Percentiles rank a stretch among this genome's conserved stretches.
These are phyloP conservation scores for Silvanus unidentatus DNA, from an alignment of 2,888 invertebrate genomes.

Conservation along the genomic window DNA sequence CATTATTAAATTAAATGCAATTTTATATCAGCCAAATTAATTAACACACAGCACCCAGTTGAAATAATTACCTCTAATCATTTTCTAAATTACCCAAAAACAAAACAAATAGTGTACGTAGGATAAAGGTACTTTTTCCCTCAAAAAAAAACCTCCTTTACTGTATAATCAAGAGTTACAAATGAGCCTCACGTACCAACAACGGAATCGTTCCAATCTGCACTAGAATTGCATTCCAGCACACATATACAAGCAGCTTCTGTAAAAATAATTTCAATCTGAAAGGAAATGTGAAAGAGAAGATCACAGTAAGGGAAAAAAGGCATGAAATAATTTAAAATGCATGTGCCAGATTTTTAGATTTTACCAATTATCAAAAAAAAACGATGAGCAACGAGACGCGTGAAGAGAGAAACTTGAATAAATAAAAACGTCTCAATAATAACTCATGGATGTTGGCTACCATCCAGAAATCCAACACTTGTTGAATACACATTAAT, in stretches of 20 bases:
- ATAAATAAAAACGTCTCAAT: no score
- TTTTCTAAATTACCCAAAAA: no score
- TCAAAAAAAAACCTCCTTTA: slow-evolving; percentile 5
- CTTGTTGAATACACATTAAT: slow-evolving; percentile 30
- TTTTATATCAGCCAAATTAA: no score
- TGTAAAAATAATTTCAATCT: slow-evolving; percentile 23
- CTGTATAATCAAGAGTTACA: slow-evolving; percentile 19
- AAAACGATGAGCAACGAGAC: not conserved
- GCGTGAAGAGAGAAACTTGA: not conserved
- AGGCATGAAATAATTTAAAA: not conserved
- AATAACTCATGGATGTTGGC: no score
- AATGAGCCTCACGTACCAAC: slow-evolving; percentile 24
- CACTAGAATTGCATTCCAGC: slow-evolving; percentile 20
- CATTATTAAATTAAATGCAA: no score
- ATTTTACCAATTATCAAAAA: not conserved
- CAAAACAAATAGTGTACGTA: no score
- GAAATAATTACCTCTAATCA: no score
- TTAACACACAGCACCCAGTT: no score
- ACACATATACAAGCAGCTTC: slow-evolving; percentile 3
- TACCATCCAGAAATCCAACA: slow-evolving; percentile 14
- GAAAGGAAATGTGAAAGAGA: slow-evolving; percentile 8
- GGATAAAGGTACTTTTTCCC: not conserved
- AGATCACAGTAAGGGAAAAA: slow-evolving; percentile 8
- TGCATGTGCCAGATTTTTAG: no score
- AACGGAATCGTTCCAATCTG: slow-evolving; percentile 20